phyloP scores from a whole-genome alignment of 2,888 invertebrate species.

The Schizotus pectinicornis region DNA sequence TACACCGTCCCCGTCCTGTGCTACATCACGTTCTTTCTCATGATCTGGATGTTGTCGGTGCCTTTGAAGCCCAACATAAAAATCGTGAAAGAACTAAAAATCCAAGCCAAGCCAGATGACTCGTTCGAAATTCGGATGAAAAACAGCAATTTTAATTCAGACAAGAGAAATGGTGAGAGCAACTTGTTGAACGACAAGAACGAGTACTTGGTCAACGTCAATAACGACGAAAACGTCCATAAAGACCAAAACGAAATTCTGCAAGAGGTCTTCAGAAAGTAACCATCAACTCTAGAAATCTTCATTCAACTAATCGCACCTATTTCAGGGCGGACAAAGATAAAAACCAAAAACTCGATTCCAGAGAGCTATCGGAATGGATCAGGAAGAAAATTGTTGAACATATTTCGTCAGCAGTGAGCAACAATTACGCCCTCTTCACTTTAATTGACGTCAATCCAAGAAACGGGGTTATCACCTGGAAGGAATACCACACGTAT shows the following conservation, averaged over 20 bases:
- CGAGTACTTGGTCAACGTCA: conserved; percentile 58
- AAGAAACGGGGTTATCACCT: conserved; percentile 72
- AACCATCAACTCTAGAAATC: conserved; percentile 33
- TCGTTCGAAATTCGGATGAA: conserved; percentile 54
- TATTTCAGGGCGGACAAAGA: conserved; percentile 65
- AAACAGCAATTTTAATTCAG: conserved; percentile 63
- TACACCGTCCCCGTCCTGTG: conserved; percentile 63
- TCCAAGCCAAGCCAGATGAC: conserved; percentile 46
- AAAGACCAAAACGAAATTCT: conserved; percentile 53
- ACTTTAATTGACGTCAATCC: conserved; percentile 70
- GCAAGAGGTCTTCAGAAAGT: conserved; percentile 57
- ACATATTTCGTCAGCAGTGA: conserved; percentile 71
- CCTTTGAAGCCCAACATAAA: conserved; percentile 54
- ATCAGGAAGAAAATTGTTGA: conserved; percentile 72
- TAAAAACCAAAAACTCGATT: conserved; percentile 63
- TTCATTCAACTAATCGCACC: conserved; percentile 2
- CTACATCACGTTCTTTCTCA: conserved; percentile 62
- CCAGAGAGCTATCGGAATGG: conserved; percentile 69
- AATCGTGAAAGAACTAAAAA: conserved; percentile 39
- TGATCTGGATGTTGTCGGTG: conserved; percentile 62
- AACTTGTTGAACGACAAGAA: conserved; percentile 60
- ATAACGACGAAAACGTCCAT: conserved; percentile 51
- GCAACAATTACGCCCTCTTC: conserved; percentile 71
- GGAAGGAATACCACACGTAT: conserved; percentile 81
- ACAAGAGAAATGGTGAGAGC: conserved; percentile 57